These are phyloP conservation scores for Tetrao urogallus DNA, from an alignment of 2,113 vertebrate species.

Conservation along the genomic window DNA sequence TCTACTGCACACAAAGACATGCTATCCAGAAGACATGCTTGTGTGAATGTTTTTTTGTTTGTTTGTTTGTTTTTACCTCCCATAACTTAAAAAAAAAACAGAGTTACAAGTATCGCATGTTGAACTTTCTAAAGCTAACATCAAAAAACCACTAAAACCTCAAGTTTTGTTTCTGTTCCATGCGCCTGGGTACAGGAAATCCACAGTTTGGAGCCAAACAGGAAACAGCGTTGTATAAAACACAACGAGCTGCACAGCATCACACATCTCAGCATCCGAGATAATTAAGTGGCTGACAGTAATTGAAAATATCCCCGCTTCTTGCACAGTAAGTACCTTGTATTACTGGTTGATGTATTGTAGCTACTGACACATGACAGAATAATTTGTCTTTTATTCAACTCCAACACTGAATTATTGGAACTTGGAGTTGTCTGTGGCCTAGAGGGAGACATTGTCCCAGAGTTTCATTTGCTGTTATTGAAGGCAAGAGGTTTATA, in stretches of 20 bases:
- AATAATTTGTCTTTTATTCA: conserved; percentile 53
- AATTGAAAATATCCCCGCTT: not conserved
- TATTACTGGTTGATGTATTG: not conserved
- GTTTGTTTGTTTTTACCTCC: no score
- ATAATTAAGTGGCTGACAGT: conserved; percentile 22
- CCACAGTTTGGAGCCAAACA: not conserved
- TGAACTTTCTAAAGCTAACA: not conserved
- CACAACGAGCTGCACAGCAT: fast-evolving
- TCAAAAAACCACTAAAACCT: not conserved
- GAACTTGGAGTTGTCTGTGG: conserved; percentile 34
- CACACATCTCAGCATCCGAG: not conserved
- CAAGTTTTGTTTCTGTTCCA: not conserved
- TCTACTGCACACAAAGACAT: not conserved
- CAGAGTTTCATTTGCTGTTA: conserved; percentile 64
- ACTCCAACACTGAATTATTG: conserved; percentile 37
- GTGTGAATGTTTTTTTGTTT: not conserved
- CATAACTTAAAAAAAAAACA: no score
- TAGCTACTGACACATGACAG: conserved; percentile 32
- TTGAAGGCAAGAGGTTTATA: conserved; percentile 71
- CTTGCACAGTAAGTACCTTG: conserved; percentile 24
- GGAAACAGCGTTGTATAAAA: not conserved
- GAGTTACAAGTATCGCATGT: no score
- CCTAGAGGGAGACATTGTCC: conserved; percentile 62
- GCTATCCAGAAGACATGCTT: fast-evolving
- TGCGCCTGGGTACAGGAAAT: not conserved